Conservation (phyloP, 1,140 invertebrate genomes). For the Lethrus apterus region DNA sequence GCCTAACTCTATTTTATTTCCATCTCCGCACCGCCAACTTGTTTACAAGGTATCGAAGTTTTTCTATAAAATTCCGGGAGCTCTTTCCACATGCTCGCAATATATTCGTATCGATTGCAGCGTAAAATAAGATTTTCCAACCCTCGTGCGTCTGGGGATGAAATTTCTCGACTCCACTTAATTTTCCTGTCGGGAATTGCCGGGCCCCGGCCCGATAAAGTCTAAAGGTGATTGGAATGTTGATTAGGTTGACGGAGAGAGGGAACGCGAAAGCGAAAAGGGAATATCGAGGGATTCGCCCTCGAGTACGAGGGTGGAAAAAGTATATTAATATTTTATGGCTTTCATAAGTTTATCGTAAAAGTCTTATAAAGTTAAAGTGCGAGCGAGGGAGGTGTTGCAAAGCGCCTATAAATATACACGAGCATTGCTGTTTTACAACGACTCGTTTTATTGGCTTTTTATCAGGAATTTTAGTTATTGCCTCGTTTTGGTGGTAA, state of each 20-base stretch:
- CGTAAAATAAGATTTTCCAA: constrained; percentile 30
- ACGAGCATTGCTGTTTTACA: constrained; percentile 20
- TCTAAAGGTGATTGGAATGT: constrained; percentile 38
- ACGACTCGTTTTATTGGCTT: constrained; percentile 22
- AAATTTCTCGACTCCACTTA: constrained; percentile 34
- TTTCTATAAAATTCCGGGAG: no score
- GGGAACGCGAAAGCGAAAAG: constrained; percentile 21
- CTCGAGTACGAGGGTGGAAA: constrained; percentile 16
- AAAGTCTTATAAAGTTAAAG: constrained; percentile 32
- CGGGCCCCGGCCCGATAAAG: constrained; percentile 31
- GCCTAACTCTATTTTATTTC: no score
- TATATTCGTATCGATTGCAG: constrained; percentile 29
- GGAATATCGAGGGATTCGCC: constrained; percentile 20
- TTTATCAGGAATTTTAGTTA: no score
- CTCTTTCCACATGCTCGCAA: constrained; percentile 19
- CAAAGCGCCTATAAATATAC: constrained; percentile 18
- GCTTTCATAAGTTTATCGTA: constrained; percentile 33
- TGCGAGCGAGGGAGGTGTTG: constrained; percentile 17
- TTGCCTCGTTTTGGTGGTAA: no score
- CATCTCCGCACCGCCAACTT: no score
- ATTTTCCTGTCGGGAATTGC: constrained; percentile 36
- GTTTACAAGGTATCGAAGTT: no score
- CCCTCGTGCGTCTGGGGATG: constrained; percentile 19
- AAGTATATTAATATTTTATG: constrained; percentile 39
- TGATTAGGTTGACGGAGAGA: constrained; percentile 36